Evolutionary conservation across 2,113 vertebrate species (phyloP), one percentile per base, ranked within the genome.

Genomic region (Edolisoma coerulescens): DNA sequence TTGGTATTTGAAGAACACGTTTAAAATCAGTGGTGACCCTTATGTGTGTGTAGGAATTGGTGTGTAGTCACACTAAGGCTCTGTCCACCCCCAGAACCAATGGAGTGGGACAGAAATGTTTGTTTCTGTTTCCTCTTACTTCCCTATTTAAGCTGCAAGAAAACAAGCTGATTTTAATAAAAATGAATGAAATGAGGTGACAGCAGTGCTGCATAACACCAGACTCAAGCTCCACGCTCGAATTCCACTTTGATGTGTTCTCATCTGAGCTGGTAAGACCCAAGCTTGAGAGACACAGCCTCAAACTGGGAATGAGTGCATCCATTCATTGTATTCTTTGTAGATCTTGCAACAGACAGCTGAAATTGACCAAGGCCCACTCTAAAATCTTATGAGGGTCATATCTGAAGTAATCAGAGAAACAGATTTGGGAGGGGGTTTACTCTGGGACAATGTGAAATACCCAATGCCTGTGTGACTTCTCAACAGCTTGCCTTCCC

Each of bases 151-250:
- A 90, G 11, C n/a, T 90, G 16, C 57, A 45, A 79, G 63, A 86
- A 83, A 80, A 49, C 19, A 85, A 56, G 30, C 8, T 79, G 8
- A 7, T 90, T 18, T 64, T 52, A 49, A 37, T 78, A 78, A 82
- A 78, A 90, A 17, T 33, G 1, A 13, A 30, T 69, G 16, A 85
- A 75, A 33, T 5, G 0, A 80, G 6, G 10, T 75, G 30, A 44
- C 15, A 67, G 24, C 47, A 84, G 45, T 64, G 27, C n/a, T 76
- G 24, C 22, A 3, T 35, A 67, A n/a, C n/a, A 52, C 13, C 19
- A 57, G 65, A 54, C 27, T 76, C 1, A 3, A 54, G 20, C 32
- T 69, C 16, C 19, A 61, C 54, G 39, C 11, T 59, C 0, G 0
- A 61, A 27, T 22, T 61, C 26, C 13, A 16, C 50, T 79, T 75